Base-by-base conservation (phyloP, 1,140 invertebrate species). In the Drosophila burlai region DNA sequence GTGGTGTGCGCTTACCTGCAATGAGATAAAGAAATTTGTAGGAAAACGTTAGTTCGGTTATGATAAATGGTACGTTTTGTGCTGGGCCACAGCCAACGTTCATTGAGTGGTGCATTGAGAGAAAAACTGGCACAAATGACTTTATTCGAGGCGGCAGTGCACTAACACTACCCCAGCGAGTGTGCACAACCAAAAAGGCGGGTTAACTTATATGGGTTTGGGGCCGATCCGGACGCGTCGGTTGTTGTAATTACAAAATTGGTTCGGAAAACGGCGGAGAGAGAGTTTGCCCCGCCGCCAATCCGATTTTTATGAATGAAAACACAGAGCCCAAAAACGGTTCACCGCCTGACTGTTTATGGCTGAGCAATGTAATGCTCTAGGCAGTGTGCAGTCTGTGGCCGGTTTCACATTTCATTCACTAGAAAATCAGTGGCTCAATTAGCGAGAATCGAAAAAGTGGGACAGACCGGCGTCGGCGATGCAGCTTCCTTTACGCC, bases 191-290 rank as follows among this genome's bases (percentile, higher is more conserved):
- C 63, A 82, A 81, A 81, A 67, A 77, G 55, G 81, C 67, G 64
- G 81, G 66, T 36, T 71, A 66, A 67, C 65, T 60, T 83, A 83
- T 65, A 80, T 80, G 75, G 75, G 69, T 78, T 78, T 62, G 74
- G 76, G 76, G 45, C 65, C 76, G 76, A 77, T 55, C 54, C 76
- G 47, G 63, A 77, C 64, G 50, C 52, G 54, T 46, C 42, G 43
- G 64, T 78, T 75, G 81, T 78, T 84, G 83, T 84, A 84, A 87
- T 87, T 90, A 84, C 84, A 84, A 87, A 87, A 89, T 84, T 89
- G 81, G 78, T 63, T 81, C 55, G 45, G 77, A 40, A 31, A 47
- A 52, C 45, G 46, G 38, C 16, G 45, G 68, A 74, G 71, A 65
- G 75, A 65, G 75, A 77, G 74, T 64, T 76, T 63, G 36, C 73